These are phyloP conservation scores for Rostratula benghalensis DNA, from an alignment of 2,113 vertebrate species.

Conservation along the genomic window DNA sequence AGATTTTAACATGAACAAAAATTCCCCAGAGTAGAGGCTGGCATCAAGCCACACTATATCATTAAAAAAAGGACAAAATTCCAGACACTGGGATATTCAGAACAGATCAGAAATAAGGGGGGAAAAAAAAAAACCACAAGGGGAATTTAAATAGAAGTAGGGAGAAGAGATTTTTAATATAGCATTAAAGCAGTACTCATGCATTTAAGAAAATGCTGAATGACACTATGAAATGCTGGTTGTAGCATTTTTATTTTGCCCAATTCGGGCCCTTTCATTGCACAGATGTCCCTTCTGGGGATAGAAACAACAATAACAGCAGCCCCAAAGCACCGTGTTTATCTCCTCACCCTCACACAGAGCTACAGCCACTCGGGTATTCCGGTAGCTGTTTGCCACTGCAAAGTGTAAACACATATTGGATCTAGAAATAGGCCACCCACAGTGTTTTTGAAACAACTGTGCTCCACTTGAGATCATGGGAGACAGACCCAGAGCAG, in stretches of 20 bases:
- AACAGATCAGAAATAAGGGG: not conserved
- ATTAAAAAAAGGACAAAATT: not conserved
- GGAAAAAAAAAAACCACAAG: not conserved
- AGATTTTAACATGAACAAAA: not conserved
- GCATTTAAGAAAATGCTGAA: not conserved
- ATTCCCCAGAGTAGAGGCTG: not conserved
- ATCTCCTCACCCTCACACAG: not conserved
- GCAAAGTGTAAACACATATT: not conserved
- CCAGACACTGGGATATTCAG: not conserved
- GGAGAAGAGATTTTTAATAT: not conserved
- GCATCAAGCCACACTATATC: not conserved
- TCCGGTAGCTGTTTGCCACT: not conserved
- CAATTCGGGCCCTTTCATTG: not conserved
- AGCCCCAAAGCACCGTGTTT: not conserved
- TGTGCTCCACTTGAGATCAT: not conserved
- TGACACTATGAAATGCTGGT: not conserved
- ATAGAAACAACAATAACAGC: not conserved
- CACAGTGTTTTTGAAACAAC: not conserved
- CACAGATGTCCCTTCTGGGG: not conserved
- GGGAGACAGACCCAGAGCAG: not conserved
- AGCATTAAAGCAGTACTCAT: not conserved
- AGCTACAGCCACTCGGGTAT: not conserved
- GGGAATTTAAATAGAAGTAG: not conserved
- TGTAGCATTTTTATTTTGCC: not conserved
- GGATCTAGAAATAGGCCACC: not conserved